Evolutionary conservation across 2,888 invertebrate species (phyloP), one percentile per base, ranked within the genome.

Genomic region (Formica aserva): DNA sequence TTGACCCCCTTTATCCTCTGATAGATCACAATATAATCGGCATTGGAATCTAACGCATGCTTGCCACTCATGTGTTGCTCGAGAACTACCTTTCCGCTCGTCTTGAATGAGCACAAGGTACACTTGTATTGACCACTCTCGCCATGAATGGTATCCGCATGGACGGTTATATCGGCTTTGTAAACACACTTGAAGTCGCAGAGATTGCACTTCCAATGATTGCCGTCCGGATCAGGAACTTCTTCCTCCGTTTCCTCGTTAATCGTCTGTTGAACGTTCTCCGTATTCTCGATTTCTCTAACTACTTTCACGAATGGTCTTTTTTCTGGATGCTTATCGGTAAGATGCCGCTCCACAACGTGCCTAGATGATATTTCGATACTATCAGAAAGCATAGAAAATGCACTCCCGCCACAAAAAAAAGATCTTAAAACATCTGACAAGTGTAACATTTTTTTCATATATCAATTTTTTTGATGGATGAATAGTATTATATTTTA

Each of bases 61-160:
- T 96, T 95, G 15, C 95, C 95, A 1, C 94, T 93, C 85, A 97
- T 96, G 92, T 97, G 97, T 60, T 95, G 95, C 29, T 95, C 95
- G 62, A 97, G 96, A 41, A 95, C 95, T 9, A 96, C 95, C 38
- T 96, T 94, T 1, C 96, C 95, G 0, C 96, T 94, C 0, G 95
- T 95, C 41, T 95, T 95, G 88, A 96, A 97, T 0, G 95, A 92
- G 89, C 98, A 98, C 85, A 97, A 95, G 0, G 95, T 96, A 91
- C 98, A 98, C 90, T 97, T 97, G 93, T 95, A 98, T 87, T 97
- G 97, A 91, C 96, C 95, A 84, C 96, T 96, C 1, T 97, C 96
- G 45, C 96, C 95, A 92, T 98, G 98, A 9, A 94, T 91, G 48
- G 94, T 95, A 0, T 94, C 92, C 48, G 96, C 96, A 91, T 97